Evolutionary conservation across 2,888 invertebrate species (phyloP), one percentile per base, ranked within the genome.

Genomic region (Cheilosia soror): DNA sequence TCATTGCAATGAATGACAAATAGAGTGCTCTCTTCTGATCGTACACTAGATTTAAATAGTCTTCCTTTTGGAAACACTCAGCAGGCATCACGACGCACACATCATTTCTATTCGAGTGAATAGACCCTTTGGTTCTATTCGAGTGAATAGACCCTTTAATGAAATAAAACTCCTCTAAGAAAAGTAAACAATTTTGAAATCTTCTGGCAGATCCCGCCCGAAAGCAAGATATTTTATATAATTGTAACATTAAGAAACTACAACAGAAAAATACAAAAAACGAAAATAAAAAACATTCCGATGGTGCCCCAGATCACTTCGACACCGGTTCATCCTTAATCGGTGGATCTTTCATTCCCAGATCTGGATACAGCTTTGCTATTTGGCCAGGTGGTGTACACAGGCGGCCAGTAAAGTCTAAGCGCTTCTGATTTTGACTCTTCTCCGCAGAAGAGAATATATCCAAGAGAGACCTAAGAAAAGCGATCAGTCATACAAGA

Each of bases 1-100:
- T 92, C 37, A 94, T 93, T 0, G 95, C 95, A 53, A 98, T 92
- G 87, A 93, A 95, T 1, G 95, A 93, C 69, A 98, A 91, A 91
- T 98, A 98, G 29, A 96, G 93, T 0, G 96, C 96, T 84, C 96
- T 93, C 91, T 98, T 98, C 31, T 95, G 94, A 75, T 96, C 94
- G 91, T 97, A 98, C 69, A 95, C 94, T 86, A 97, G 95, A 92
- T 98, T 98, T 42, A 97, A 92, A 71, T 95, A 95, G 90, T 98
- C 98, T 87, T 96, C 96, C 82, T 95, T 95, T 71, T 95, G 94
- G 83, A 97, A 96, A 89, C 94, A 95, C 25, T 93, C 93, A 87
- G 94, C 93, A 0, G 98, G 98, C 90, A 98, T 96, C 88, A 94
- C 94, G 37, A 98, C 91, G 88, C 95, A 94, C 75, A 98, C 88